Percentiles rank a stretch among this genome's conserved stretches.
phyloP scores from a whole-genome alignment of 2,113 vertebrate genomes.

The Pontoporia blainvillei region DNA sequence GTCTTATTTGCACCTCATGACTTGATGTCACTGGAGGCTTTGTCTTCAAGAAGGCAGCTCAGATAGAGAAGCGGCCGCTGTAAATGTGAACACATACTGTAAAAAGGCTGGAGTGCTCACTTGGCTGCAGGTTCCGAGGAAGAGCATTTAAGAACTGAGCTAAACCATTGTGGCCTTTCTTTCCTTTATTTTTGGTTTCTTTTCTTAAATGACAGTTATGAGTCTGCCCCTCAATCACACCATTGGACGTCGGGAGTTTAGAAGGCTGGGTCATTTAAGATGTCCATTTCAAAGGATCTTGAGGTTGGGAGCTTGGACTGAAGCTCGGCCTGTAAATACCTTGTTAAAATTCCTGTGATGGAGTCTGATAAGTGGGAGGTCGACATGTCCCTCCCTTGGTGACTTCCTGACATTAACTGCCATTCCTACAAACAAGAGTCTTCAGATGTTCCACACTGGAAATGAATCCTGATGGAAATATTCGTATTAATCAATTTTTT shows the following conservation, averaged over 20 bases:
- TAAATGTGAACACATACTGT: neutral
- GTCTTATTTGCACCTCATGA: neutral
- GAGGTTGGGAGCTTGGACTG: constrained; percentile 32
- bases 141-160: constrained; percentile 28
- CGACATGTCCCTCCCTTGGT: constrained; percentile 43
- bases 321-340: constrained; percentile 69
- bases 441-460: neutral
- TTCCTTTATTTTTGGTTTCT: neutral
- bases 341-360: constrained; percentile 52
- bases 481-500: neutral
- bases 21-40: constrained; percentile 10
- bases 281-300: constrained; percentile 62
- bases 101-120: neutral
- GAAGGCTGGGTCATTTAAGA: constrained; percentile 64
- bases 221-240: constrained; percentile 45
- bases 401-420: neutral
- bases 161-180: constrained; percentile 16
- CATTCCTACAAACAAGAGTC: neutral
- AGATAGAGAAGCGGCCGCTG: neutral
- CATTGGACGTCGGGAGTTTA: constrained; percentile 42
- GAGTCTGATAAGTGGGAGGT: constrained; percentile 50
- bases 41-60: neutral
- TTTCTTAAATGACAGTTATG: constrained; percentile 55
- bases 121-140: constrained; percentile 8
- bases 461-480: neutral